These are phyloP conservation scores for Podotricha telesiphe DNA, from an alignment of 2,888 invertebrate species.

Conservation along the genomic window DNA sequence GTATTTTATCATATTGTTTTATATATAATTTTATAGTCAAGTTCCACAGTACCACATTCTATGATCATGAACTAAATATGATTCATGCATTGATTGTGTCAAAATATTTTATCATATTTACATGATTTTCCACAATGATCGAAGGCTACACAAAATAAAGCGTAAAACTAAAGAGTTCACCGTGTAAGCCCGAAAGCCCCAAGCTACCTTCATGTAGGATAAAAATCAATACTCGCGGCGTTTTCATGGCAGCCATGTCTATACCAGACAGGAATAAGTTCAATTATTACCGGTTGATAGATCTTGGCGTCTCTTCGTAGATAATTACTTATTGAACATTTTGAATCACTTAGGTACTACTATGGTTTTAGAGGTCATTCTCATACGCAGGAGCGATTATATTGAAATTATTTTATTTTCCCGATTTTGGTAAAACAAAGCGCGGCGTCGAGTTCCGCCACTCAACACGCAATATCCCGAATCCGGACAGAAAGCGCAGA, in stretches of 20 bases:
- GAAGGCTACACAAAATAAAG: too few species aligned
- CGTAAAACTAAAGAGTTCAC: background rate
- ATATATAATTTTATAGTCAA: background rate
- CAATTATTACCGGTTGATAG: slow-evolving; percentile 1
- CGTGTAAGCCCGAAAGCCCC: background rate
- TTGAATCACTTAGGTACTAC: too few species aligned
- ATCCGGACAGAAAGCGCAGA: too few species aligned
- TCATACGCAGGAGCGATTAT: too few species aligned
- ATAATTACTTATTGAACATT: background rate
- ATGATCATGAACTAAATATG: background rate
- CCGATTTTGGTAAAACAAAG: too few species aligned
- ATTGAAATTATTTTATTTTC: too few species aligned
- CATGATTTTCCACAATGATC: background rate
- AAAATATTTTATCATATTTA: background rate
- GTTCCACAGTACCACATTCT: background rate
- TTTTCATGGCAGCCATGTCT: slow-evolving; percentile 3
- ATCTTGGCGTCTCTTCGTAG: background rate
- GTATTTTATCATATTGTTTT: background rate
- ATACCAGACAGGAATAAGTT: slow-evolving; percentile 15
- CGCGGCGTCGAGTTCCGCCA: too few species aligned
- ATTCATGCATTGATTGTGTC: background rate
- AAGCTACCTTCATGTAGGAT: background rate
- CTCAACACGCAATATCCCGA: too few species aligned
- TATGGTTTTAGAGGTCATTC: too few species aligned
- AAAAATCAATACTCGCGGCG: slow-evolving; percentile 2